These are phyloP conservation scores for Gonatopus flavifemur DNA, from an alignment of 1,140 invertebrate species.

Conservation along the genomic window DNA sequence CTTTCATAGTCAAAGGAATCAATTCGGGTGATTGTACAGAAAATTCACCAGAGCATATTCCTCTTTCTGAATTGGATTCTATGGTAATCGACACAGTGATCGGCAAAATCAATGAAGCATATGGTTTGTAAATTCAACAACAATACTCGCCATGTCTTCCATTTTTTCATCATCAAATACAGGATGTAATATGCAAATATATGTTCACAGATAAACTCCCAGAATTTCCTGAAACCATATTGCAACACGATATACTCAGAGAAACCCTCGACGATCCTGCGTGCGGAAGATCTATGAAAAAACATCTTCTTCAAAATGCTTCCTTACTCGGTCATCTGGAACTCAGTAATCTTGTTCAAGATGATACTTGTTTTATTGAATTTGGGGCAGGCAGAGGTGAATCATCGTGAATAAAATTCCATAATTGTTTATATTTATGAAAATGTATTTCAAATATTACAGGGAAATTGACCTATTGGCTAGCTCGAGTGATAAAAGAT, in stretches of 20 bases:
- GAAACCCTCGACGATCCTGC: constrained; percentile 64
- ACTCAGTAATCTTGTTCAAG: constrained; percentile 57
- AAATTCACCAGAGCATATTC: constrained; percentile 21
- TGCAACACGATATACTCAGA: constrained; percentile 57
- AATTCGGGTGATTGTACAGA: constrained; percentile 57
- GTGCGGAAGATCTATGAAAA: constrained; percentile 65
- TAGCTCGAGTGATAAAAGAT: constrained; percentile 63
- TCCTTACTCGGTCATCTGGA: constrained; percentile 68
- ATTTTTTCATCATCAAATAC: background rate
- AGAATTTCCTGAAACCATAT: constrained; percentile 52
- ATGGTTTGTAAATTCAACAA: constrained; percentile 32
- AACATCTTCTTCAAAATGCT: constrained; percentile 73
- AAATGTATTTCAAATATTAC: constrained; percentile 25
- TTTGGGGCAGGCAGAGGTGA: constrained; percentile 86
- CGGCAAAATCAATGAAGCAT: constrained; percentile 43
- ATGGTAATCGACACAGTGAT: constrained; percentile 35
- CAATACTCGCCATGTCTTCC: background rate
- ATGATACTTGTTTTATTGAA: constrained; percentile 75
- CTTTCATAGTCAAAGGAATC: constrained; percentile 66
- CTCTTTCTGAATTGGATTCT: constrained; percentile 38
- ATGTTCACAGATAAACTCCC: constrained; percentile 41
- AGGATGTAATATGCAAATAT: constrained; percentile 9
- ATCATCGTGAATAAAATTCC: background rate
- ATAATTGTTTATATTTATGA: constrained; percentile 9
- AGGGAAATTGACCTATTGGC: constrained; percentile 75